Conservation (phyloP, 2,797 vertebrate species). For the Borostomias antarcticus region DNA sequence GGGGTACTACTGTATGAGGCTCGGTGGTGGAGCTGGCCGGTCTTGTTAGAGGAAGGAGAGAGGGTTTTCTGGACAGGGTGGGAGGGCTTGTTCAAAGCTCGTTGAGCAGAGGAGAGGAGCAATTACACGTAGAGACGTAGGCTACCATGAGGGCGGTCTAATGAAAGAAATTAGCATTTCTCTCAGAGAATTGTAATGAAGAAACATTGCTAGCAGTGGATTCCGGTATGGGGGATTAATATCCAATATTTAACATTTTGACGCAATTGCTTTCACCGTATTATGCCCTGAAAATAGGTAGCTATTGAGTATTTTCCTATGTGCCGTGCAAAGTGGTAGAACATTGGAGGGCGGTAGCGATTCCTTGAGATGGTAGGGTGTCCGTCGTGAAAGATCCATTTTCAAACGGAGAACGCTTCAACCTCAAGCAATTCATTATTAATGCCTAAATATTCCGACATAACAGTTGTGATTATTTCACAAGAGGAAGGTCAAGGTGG, state of each 20-base stretch:
- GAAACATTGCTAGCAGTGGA: slow-evolving; percentile 84
- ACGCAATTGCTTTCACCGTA: neutral
- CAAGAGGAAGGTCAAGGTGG: slow-evolving; percentile 87
- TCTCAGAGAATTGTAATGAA: slow-evolving; percentile 83
- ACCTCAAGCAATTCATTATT: slow-evolving; percentile 90
- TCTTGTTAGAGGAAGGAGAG: neutral
- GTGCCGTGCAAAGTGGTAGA: neutral
- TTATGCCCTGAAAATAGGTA: neutral
- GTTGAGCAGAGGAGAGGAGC: slow-evolving; percentile 83
- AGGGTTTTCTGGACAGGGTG: neutral
- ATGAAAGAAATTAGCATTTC: slow-evolving; percentile 83
- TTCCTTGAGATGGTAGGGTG: slow-evolving; percentile 12
- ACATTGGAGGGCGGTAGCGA: neutral
- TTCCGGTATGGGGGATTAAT: slow-evolving; percentile 83
- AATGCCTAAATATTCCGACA: slow-evolving; percentile 94
- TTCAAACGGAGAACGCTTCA: slow-evolving; percentile 71
- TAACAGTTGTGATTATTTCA: slow-evolving; percentile 94
- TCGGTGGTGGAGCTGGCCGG: slow-evolving; percentile 24
- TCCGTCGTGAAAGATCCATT: slow-evolving; percentile 56
- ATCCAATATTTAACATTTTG: slow-evolving; percentile 46
- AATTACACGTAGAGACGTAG: slow-evolving; percentile 81
- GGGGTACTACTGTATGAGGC: no score
- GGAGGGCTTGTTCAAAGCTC: slow-evolving; percentile 67
- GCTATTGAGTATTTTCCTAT: neutral
- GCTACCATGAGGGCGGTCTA: slow-evolving; percentile 76